Evolutionary conservation across 2,888 invertebrate species (phyloP).

Genomic region (Phoenoteleia sp.): DNA sequence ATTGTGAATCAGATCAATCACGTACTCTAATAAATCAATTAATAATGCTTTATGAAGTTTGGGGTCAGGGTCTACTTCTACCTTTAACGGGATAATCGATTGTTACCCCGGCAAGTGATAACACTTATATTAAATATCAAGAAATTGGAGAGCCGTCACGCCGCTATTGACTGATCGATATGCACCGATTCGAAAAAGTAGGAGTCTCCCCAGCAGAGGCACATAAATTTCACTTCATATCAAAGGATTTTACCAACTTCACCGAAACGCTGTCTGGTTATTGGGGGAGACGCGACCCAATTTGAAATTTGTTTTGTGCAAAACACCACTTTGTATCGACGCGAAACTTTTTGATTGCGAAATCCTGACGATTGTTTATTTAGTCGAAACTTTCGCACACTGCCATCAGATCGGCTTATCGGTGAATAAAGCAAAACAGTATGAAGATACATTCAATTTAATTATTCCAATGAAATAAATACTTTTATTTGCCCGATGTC

Average conservation of each 20-base stretch:
- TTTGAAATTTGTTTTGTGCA: conserved; percentile 48
- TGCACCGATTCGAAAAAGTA: not conserved
- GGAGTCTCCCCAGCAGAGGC: not conserved
- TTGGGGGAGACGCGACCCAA: conserved; percentile 32
- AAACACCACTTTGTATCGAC: conserved; percentile 37
- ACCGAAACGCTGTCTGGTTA: not conserved
- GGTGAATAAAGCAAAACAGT: conserved; percentile 1
- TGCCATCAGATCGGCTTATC: conserved; percentile 1
- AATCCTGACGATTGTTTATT: conserved; percentile 34
- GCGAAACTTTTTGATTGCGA: conserved; percentile 47
- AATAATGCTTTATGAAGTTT: conserved; percentile 36
- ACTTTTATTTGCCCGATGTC: not conserved
- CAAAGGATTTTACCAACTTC: conserved; percentile 28
- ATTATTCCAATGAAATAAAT: conserved; percentile 9
- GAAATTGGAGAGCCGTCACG: conserved; percentile 13
- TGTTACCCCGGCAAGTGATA: conserved; percentile 10
- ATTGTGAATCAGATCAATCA: conserved; percentile 24
- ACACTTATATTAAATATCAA: conserved; percentile 33
- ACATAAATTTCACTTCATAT: conserved; percentile 38
- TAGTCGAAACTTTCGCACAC: conserved; percentile 4
- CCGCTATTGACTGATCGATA: conserved; percentile 13
- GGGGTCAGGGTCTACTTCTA: conserved; percentile 34
- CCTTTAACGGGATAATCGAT: conserved; percentile 25
- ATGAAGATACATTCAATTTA: conserved; percentile 3
- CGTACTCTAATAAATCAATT: conserved; percentile 40